phyloP scores from a whole-genome alignment of 1,140 invertebrate genomes.

The Trichonephila clavata region DNA sequence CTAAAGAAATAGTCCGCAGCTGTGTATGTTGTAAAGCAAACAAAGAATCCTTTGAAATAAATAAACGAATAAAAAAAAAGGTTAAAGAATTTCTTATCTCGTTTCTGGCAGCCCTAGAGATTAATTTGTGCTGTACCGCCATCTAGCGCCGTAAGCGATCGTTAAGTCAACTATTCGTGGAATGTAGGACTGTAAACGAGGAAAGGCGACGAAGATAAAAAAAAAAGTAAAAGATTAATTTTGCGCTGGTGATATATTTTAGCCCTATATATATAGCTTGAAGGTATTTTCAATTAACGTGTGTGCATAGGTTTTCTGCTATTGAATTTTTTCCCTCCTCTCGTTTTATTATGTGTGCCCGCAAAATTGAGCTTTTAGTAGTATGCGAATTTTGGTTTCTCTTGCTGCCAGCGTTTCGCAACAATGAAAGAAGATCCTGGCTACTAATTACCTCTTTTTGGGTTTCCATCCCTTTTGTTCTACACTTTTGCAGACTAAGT shows the following conservation, averaged over 20 bases:
- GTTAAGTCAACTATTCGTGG: conserved; percentile 71
- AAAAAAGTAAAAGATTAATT: conserved; percentile 60
- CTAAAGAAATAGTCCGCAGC: conserved; percentile 24
- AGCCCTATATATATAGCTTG: conserved; percentile 49
- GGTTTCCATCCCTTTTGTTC: not conserved
- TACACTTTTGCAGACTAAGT: not conserved
- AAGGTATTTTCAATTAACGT: conserved; percentile 73
- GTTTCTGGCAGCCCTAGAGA: conserved; percentile 60
- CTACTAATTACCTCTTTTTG: not conserved
- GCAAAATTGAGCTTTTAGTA: not conserved
- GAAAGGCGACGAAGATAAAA: not conserved
- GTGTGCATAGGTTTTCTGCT: conserved; percentile 52
- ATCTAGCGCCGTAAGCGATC: conserved; percentile 63
- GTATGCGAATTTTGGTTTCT: conserved; percentile 39
- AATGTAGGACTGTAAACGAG: conserved; percentile 64
- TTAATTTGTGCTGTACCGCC: conserved; percentile 64
- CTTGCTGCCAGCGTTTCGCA: not conserved
- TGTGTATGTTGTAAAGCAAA: conserved; percentile 34
- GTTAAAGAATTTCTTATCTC: conserved; percentile 68
- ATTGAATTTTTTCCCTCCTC: conserved; percentile 36
- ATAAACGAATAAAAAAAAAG: conserved; percentile 57
- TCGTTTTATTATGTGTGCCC: not conserved
- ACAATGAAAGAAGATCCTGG: not conserved
- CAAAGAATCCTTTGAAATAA: conserved; percentile 59
- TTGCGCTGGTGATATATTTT: conserved; percentile 64